Evolutionary conservation across 2,888 invertebrate species (phyloP), one percentile per base, ranked within the genome.

Genomic region (Lypha dubia): DNA sequence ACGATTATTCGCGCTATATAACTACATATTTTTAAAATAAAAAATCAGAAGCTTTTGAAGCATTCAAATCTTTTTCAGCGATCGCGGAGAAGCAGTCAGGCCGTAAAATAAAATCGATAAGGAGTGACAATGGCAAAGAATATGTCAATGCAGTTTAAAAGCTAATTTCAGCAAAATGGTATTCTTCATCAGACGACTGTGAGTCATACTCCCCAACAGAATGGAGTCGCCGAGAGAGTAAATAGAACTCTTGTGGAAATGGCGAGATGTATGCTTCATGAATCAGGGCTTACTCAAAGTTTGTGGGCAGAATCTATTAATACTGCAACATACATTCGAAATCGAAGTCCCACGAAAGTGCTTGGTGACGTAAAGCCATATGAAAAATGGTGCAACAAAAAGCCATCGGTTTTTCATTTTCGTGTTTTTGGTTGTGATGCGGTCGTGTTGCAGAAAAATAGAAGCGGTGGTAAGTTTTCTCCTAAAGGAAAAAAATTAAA

Each of bases 231-330:
- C 2, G 6, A 56, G 7, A 56, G 56, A n/a, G 67, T 71, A 49
- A 86, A 86, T 24, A 41, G 83, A 3, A 86, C 86, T 8, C 17
- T 85, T 41, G 75, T 88, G 9, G 88, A 89, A 44, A 86, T 38
- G 75, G 88, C 89, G 9, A 84, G 89, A 28, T 86, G 88, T 32
- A 87, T 90, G 87, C 67, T 91, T n/a, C 44, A 86, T 4, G 79
- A 88, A 22, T 74, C 87, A 20, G 83, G 80, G 2, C 44, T 90
- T 11, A 87, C 58, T 87, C 89, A 84, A 51, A 60, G 75, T 32
- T 41, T 41, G 22, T 22, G 38, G 62, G 38, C 62, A 2, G 62
- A 62, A 3, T 22, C 62, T 1, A 62, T 62, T 22, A 62, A 41
- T 15, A 62, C 62, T 1, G 20, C 62, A 22, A 41, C 58, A 1